These are phyloP conservation scores for Phanerotoma sp. DNA, from an alignment of 2,888 invertebrate species.

Conservation along the genomic window DNA sequence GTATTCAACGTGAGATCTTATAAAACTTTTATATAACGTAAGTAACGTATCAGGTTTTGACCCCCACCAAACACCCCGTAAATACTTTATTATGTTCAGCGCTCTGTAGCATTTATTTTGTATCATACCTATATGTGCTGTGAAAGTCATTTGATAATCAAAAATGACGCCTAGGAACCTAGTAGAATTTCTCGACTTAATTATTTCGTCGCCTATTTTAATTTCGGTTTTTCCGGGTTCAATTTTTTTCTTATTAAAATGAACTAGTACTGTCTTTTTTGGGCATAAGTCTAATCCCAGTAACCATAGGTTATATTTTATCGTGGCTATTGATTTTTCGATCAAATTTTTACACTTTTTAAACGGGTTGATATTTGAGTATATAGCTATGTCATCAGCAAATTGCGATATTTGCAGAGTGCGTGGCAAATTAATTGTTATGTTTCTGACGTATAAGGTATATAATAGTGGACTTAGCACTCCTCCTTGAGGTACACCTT, in stretches of 20 bases:
- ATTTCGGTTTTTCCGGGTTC: too few species aligned
- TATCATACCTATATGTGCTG: neutral
- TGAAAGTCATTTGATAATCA: neutral
- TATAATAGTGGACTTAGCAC: constrained; percentile 12
- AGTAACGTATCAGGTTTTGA: neutral
- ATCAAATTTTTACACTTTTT: neutral
- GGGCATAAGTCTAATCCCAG: too few species aligned
- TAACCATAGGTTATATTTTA: too few species aligned
- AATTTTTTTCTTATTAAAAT: neutral
- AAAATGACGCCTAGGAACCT: neutral
- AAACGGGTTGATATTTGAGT: neutral
- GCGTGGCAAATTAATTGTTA: neutral
- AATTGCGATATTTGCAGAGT: constrained; percentile 8
- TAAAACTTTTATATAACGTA: constrained; percentile 6
- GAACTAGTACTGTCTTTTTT: too few species aligned
- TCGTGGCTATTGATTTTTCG: too few species aligned
- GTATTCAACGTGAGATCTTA: neutral
- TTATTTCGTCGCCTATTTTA: too few species aligned
- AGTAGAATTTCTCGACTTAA: neutral
- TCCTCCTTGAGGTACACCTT: constrained; percentile 28
- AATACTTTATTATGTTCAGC: neutral
- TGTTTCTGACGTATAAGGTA: constrained; percentile 15
- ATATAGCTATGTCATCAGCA: constrained; percentile 28
- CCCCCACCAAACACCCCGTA: neutral
- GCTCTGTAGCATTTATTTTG: neutral